phyloP scores from a whole-genome alignment of 2,888 invertebrate species.

The Oeneis ivallda region DNA sequence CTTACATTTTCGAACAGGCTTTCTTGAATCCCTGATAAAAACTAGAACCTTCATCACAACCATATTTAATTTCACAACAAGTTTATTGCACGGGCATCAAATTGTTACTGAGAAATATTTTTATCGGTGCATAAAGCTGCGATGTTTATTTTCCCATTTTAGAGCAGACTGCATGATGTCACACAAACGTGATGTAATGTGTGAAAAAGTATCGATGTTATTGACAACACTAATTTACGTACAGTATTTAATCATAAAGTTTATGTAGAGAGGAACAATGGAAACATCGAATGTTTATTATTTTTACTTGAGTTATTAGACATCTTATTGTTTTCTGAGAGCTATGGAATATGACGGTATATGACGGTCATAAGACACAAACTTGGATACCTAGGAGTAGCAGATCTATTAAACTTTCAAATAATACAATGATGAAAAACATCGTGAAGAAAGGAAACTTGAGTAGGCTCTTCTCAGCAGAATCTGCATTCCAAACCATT shows the following conservation, averaged over 20 bases:
- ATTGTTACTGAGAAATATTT: conserved; percentile 30
- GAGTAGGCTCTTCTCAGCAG: no score
- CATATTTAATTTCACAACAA: conserved; percentile 16
- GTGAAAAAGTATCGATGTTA: conserved; percentile 46
- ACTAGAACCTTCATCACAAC: conserved; percentile 34
- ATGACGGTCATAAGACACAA: background rate
- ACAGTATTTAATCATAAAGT: background rate
- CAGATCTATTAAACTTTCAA: no score
- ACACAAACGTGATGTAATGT: conserved; percentile 50
- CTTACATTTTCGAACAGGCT: conserved; percentile 33
- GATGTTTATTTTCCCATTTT: conserved; percentile 50
- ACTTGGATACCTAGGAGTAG: no score
- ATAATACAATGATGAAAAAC: no score
- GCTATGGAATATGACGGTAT: background rate
- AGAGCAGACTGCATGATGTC: conserved; percentile 54
- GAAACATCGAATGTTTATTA: conserved; percentile 2
- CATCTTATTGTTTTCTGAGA: background rate
- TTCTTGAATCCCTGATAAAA: conserved; percentile 29
- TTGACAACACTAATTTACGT: conserved; percentile 38
- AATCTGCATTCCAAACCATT: no score
- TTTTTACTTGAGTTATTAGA: background rate
- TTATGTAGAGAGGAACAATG: background rate
- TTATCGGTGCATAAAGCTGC: conserved; percentile 33
- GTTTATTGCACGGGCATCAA: conserved; percentile 25
- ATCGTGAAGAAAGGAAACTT: no score